phyloP scores from a whole-genome alignment of 2,113 vertebrate species.

The Ophiodon elongatus region DNA sequence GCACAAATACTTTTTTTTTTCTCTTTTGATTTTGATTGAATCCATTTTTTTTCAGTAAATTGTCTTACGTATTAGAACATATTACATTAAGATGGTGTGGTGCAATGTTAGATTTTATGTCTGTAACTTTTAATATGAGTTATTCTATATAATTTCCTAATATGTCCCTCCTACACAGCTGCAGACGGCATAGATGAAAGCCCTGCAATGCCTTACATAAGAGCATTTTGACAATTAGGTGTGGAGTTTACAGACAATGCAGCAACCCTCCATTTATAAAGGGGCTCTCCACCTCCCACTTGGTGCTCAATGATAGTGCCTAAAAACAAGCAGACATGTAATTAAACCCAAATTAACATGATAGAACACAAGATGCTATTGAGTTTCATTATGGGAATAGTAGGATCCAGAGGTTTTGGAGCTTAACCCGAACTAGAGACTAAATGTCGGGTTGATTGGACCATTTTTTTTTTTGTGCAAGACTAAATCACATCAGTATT shows the following conservation, averaged over 20 bases:
- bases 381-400: neutral
- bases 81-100: neutral
- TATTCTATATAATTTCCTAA: neutral
- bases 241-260: neutral
- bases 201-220: neutral
- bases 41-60: neutral
- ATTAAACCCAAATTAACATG: neutral
- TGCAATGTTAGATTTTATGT: neutral
- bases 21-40: neutral
- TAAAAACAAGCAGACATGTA: neutral
- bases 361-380: neutral
- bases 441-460: neutral
- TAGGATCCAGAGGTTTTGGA: neutral
- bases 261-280: neutral
- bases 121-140: neutral
- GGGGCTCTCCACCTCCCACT: neutral
- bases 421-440: neutral
- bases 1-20: neutral
- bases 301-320: neutral
- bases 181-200: neutral
- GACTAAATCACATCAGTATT: neutral
- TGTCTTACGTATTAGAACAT: neutral
- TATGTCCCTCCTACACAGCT: neutral
- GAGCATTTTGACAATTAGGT: neutral
- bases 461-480: neutral